phyloP scores from a whole-genome alignment of 2,888 invertebrate species.

The Tachina grossa region DNA sequence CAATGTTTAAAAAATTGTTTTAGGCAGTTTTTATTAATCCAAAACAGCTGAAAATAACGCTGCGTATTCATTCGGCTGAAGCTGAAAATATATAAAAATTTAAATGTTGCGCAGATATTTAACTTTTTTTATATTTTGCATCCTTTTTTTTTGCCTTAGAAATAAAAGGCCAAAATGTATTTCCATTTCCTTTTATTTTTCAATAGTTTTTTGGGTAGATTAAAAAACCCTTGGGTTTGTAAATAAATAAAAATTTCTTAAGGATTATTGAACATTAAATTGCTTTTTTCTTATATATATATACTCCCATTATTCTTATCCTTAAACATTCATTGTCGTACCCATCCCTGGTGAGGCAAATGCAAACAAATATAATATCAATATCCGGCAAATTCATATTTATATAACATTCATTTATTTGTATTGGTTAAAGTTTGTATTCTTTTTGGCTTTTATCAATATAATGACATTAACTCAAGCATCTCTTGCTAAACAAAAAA shows the following conservation, averaged over 20 bases:
- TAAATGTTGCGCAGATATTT: too few species aligned
- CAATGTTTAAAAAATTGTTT: too few species aligned
- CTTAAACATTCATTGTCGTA: conserved; percentile 1
- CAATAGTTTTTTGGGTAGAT: conserved; percentile 1
- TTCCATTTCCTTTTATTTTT: background rate
- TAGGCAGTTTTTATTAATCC: too few species aligned
- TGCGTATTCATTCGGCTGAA: too few species aligned
- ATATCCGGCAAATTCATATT: background rate
- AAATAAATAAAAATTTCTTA: conserved; percentile 51
- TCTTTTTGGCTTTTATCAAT: conserved; percentile 49
- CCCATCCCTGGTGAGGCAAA: background rate
- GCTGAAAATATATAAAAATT: too few species aligned
- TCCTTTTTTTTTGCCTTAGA: background rate
- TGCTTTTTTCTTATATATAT: background rate
- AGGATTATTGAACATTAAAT: conserved; percentile 48
- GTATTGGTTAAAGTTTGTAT: conserved; percentile 40
- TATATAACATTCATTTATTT: background rate
- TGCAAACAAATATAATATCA: background rate
- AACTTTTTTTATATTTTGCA: background rate
- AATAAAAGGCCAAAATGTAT: background rate
- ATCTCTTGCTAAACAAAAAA: background rate
- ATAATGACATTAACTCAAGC: conserved; percentile 50
- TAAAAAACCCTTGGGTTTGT: background rate
- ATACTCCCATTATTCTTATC: background rate
- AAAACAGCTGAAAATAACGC: too few species aligned